A percentile compares a stretch with the other conserved stretches of the same genome.
These are phyloP conservation scores for Panagrolaimus sp. DNA, from an alignment of 1,140 invertebrate genomes.

Conservation along the genomic window DNA sequence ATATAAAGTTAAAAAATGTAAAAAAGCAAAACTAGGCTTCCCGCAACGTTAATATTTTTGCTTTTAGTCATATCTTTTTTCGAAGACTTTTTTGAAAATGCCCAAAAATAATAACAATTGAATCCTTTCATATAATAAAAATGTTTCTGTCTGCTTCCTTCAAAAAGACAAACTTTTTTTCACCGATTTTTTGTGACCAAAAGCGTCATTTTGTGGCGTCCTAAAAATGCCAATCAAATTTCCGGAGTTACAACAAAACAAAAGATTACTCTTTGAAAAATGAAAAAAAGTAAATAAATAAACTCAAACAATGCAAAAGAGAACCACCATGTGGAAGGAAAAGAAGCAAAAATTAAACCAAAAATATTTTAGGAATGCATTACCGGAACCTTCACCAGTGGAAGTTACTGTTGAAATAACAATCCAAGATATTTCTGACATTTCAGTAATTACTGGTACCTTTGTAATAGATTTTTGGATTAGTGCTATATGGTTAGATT, in stretches of 20 bases:
- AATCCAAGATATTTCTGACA: slow-evolving; percentile 57
- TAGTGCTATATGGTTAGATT: slow-evolving; percentile 57
- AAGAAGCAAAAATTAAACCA: slow-evolving; percentile 7
- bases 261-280: too few relatives aligned
- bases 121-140: not conserved
- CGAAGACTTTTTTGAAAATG: slow-evolving; percentile 7
- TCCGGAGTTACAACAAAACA: too few relatives aligned
- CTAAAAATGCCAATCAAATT: too few relatives aligned
- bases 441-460: slow-evolving; percentile 55
- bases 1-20: not conserved
- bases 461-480: slow-evolving; percentile 59
- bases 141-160: too few relatives aligned
- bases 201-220: too few relatives aligned
- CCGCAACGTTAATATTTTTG: not conserved
- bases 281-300: too few relatives aligned
- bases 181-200: not conserved
- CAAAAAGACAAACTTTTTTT: not conserved
- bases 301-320: too few relatives aligned
- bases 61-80: slow-evolving; percentile 16
- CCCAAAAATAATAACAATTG: not conserved
- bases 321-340: too few relatives aligned
- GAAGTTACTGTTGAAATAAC: slow-evolving; percentile 56
- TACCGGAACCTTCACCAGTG: slow-evolving; percentile 56
- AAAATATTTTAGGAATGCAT: slow-evolving; percentile 49
- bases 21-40: slow-evolving; percentile 18